Conservation (phyloP, 2,113 vertebrate species). For the Podilymbus podiceps region DNA sequence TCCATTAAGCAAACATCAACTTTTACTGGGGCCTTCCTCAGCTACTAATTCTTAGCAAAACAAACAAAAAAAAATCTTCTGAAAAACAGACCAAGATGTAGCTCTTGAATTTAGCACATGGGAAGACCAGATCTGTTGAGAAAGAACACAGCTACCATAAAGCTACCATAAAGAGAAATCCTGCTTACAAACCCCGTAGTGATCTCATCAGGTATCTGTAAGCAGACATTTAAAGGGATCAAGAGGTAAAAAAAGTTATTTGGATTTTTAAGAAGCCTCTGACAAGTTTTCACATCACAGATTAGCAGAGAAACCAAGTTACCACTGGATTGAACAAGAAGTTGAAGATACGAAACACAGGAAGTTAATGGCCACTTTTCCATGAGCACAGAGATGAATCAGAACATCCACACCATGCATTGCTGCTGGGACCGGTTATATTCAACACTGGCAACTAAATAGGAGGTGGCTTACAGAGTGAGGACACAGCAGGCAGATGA, state of each 20-base stretch:
- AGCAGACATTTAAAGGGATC: background rate
- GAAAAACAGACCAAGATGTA: background rate
- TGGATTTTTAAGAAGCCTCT: background rate
- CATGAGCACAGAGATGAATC: background rate
- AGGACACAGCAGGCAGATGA: background rate
- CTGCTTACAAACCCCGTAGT: background rate
- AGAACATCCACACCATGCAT: background rate
- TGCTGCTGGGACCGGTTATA: background rate
- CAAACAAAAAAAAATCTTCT: background rate
- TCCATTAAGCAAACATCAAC: background rate
- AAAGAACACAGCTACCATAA: background rate
- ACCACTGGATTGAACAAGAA: background rate
- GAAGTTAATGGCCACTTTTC: background rate
- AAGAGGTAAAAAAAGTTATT: background rate
- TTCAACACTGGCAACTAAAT: background rate
- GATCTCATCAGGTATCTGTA: background rate
- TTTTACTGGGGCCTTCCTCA: background rate
- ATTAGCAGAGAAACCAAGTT: background rate
- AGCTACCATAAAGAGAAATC: background rate
- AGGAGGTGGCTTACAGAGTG: background rate
- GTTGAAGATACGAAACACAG: background rate
- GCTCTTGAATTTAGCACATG: background rate
- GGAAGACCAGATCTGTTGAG: background rate
- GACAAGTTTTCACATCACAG: background rate
- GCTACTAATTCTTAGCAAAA: background rate